Base-by-base conservation (phyloP, 1,140 invertebrate genomes). In the Ectropis grisescens region DNA sequence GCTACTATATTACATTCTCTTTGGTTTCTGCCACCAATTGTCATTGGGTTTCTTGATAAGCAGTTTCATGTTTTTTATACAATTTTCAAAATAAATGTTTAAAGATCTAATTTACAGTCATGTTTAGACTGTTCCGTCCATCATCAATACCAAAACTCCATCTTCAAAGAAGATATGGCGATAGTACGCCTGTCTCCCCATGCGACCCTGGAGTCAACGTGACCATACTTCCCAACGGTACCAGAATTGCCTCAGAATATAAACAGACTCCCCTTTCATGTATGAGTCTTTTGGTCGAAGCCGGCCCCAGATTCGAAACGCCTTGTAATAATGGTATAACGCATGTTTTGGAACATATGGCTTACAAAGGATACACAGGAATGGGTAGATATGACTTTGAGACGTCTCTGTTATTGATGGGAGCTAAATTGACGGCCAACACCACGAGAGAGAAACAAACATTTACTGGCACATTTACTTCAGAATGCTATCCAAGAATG, bases 331-430 rank as follows among this genome's bases (percentile, higher is more conserved):
- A 93, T 76, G 91, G 91, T 23, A 87, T 89, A 7, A 89, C 89
- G 5, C 90, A 93, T 69, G 93, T 92, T 50, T 72, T 93, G 13
- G 91, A 93, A 60, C 91, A 93, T 55, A 90, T 93, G 89, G 88
- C 88, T 3, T 93, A 90, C 55, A 92, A 91, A 80, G 91, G 91
- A 11, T 92, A 90, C 27, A 58, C 67, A 1, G 87, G 86, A 38
- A 59, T 91, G 37, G 82, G 84, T 2, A 88, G 89, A 61, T 82
- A 75, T 16, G 70, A 85, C 28, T 52, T 93, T 11, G 89, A 92
- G 64, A 62, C 90, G 3, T 86, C 88, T 59, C 84, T 92, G 4
- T 86, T 90, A 47, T 87, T 87, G 46, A 89, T 90, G 81, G 90
- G 90, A 12, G 88, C 88, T 16, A 90, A 91, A 67, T 60, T 93